These are phyloP conservation scores for Congeria kusceri DNA, from an alignment of 2,888 invertebrate genomes.

Conservation along the genomic window DNA sequence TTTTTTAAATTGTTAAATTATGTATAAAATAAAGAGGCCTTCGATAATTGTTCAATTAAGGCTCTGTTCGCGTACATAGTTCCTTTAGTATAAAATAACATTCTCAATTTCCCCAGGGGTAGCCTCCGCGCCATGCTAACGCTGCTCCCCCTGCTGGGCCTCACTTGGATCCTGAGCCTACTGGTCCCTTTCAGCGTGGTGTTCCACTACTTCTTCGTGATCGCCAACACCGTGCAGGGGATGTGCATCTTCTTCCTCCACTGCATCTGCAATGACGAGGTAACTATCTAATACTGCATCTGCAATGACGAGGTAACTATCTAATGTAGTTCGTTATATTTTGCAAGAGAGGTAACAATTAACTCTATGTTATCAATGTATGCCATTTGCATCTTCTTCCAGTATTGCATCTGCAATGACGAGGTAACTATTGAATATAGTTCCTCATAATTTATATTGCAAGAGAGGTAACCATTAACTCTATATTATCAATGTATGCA, in stretches of 20 bases:
- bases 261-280: constrained; percentile 72
- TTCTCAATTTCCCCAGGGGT: constrained; percentile 48
- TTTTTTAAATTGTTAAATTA: too few species aligned
- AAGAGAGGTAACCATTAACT: too few species aligned
- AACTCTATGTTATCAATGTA: too few species aligned
- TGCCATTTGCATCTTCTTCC: constrained; percentile 74
- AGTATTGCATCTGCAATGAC: constrained; percentile 72
- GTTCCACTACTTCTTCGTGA: constrained; percentile 74
- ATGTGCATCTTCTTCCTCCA: constrained; percentile 75
- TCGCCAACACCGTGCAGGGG: constrained; percentile 75
- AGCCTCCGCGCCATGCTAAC: constrained; percentile 71
- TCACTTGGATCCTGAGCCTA: constrained; percentile 72
- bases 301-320: constrained; percentile 74
- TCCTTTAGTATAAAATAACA: too few species aligned
- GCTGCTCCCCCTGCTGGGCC: constrained; percentile 70
- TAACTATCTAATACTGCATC: constrained; percentile 58
- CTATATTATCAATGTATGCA: too few species aligned
- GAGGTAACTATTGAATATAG: constrained; percentile 59
- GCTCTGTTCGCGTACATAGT: too few species aligned
- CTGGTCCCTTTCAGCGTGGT: constrained; percentile 70
- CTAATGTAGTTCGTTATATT: too few species aligned
- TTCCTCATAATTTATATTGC: too few species aligned
- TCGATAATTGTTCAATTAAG: too few species aligned
- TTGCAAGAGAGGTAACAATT: too few species aligned
- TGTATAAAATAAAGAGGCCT: too few species aligned